A percentile compares a stretch with the other conserved stretches of the same genome.
These are phyloP conservation scores for Zygaena filipendulae DNA, from an alignment of 2,888 invertebrate genomes.

Conservation along the genomic window DNA sequence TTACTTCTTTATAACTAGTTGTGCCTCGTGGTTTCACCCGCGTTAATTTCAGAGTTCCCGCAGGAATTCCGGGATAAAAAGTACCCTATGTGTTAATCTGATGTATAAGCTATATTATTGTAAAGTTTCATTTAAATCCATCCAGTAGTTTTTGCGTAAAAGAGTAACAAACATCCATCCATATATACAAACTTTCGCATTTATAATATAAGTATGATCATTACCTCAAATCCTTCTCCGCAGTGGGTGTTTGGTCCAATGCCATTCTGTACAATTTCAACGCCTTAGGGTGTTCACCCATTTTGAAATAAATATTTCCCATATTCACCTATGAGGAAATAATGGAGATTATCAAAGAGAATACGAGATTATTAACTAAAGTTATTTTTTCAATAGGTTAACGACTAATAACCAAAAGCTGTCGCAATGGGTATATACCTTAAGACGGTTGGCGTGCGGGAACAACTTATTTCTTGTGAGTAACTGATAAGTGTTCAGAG, in stretches of 20 bases:
- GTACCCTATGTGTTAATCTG: too few relatives aligned
- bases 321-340: constrained; percentile 92
- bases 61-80: too few relatives aligned
- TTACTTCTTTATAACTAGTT: too few relatives aligned
- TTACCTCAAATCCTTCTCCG: constrained; percentile 91
- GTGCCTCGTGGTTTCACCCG: too few relatives aligned
- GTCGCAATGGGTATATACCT: constrained; percentile 76
- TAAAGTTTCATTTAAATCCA: too few relatives aligned
- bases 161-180: constrained; percentile 3
- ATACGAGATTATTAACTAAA: not conserved
- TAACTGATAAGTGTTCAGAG: constrained; percentile 94
- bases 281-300: constrained; percentile 93
- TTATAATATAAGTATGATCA: not conserved
- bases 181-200: too few relatives aligned
- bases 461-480: constrained; percentile 95
- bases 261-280: constrained; percentile 99
- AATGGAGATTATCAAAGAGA: too few relatives aligned
- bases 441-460: constrained; percentile 90
- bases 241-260: constrained; percentile 93
- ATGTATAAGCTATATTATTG: too few relatives aligned
- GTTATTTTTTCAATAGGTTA: too few relatives aligned
- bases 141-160: too few relatives aligned
- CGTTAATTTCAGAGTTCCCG: too few relatives aligned
- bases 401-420: not conserved
- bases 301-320: constrained; percentile 97